These are phyloP conservation scores for Solen grandis DNA, from an alignment of 1,140 invertebrate genomes.

Conservation along the genomic window DNA sequence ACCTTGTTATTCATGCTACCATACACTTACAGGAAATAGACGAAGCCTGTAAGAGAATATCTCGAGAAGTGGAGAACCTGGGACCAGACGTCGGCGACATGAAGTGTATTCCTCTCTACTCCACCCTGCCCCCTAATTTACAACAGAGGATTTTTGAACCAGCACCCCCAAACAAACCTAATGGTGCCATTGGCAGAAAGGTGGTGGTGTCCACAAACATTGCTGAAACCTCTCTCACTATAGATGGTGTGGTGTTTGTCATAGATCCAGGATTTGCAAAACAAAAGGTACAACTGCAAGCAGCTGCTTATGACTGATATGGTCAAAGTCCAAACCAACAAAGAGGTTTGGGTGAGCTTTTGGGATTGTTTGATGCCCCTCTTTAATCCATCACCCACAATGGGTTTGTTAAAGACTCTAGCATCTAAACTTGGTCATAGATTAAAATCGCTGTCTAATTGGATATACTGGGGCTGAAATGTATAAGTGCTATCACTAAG, in stretches of 20 bases:
- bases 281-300: slow-evolving; percentile 97
- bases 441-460: neutral
- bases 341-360: neutral
- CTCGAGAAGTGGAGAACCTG: slow-evolving; percentile 97
- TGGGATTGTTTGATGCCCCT: no score
- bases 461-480: no score
- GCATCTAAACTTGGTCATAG: no score
- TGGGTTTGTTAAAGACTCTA: no score
- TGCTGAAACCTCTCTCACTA: slow-evolving; percentile 99
- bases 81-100: slow-evolving; percentile 98
- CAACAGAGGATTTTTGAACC: slow-evolving; percentile 99
- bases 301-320: no score
- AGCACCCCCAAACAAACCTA: slow-evolving; percentile 91
- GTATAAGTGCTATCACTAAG: no score
- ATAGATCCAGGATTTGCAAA: slow-evolving; percentile 99
- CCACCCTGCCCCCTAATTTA: slow-evolving; percentile 97
- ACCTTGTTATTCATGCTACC: no score
- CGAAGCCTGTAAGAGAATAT: slow-evolving; percentile 99
- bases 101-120: slow-evolving; percentile 99
- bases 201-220: slow-evolving; percentile 99
- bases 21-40: slow-evolving; percentile 98
- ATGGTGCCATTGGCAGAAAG: slow-evolving; percentile 97
- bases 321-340: no score
- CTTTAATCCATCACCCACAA: no score
- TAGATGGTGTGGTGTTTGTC: slow-evolving; percentile 99